Evolutionary conservation across 1,140 invertebrate species (phyloP), one percentile per base, ranked within the genome.

Genomic region (Drosophila willistoni): DNA sequence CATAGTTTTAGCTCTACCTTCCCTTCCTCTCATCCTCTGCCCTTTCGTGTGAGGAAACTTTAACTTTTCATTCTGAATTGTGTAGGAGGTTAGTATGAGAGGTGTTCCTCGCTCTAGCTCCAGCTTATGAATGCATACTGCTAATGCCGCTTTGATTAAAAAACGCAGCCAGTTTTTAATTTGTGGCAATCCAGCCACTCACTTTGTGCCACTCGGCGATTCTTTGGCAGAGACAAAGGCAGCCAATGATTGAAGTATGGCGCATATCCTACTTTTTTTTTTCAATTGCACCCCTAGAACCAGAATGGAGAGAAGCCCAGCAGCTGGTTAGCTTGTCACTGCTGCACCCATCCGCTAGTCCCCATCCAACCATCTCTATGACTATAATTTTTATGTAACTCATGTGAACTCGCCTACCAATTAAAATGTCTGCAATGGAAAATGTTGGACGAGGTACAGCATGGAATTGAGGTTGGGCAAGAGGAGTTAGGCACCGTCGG

Each of bases 371-470:
- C 80, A 69, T 73, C 29, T 68, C 70, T 77, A 84, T 63, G 74
- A 81, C 73, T 87, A 84, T 87, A 87, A 89, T 87, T 89, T 90
- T 90, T 85, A 84, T 89, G 84, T 90, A 90, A 84, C 85, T 73
- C 85, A 83, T 51, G 22, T 81, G 85, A 81, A 84, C 81, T 89
- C 85, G 85, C 84, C 84, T 85, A 89, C 84, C 84, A 89, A 90
- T 89, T 89, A 89, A 89, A 89, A 89, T 89, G 84, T 89, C 85
- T 89, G 81, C 84, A 76, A 66, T 65, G 76, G 51, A 66, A 65
- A 41, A 19, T 42, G 61, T 44, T 66, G 73, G 71, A 63, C 73
- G 44, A 47, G 44, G 14, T 13, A 47, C 17, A 10, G 17, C 17
- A 51, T 51, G 44, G 17, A 9, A 22, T 51, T 22, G 17, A 10